A percentile compares a stretch with the other conserved stretches of the same genome.
Evolutionary conservation across 2,113 vertebrate genomes (phyloP).

Genomic region (Neodon shergylaensis): DNA sequence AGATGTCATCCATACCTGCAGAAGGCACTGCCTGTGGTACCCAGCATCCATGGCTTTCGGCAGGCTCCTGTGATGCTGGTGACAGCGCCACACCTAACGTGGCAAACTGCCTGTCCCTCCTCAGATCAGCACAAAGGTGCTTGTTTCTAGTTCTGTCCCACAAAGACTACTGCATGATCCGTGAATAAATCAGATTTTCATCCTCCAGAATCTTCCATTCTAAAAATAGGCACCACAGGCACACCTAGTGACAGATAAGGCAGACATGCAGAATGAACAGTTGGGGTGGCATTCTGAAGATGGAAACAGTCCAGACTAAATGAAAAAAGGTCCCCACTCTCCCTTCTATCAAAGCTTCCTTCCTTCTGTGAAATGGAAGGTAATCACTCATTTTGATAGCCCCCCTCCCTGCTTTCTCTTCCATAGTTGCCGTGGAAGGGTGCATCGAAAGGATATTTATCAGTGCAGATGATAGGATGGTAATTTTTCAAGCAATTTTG

Average conservation of each 20-base stretch:
- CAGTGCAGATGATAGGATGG: not conserved
- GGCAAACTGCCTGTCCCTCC: not conserved
- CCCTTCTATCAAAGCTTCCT: conserved; percentile 4
- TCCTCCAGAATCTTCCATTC: conserved; percentile 34
- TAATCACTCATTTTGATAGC: not conserved
- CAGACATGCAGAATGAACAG: conserved; percentile 30
- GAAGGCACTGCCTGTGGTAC: not conserved
- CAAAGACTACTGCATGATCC: not conserved
- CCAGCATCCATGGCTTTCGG: not conserved
- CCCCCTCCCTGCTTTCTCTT: not conserved
- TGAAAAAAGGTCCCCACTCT: not conserved
- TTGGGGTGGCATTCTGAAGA: conserved; percentile 42
- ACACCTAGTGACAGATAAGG: conserved; percentile 56
- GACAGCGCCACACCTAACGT: not conserved
- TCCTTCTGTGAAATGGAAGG: not conserved
- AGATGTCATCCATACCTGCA: not conserved
- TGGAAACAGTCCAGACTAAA: conserved; percentile 56
- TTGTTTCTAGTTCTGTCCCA: not conserved
- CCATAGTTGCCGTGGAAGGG: not conserved
- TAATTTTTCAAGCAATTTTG: conserved; percentile 53
- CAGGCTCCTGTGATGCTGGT: not conserved
- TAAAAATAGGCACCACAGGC: conserved; percentile 44
- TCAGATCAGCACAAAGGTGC: not conserved
- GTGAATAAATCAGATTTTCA: conserved; percentile 19
- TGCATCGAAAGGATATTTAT: conserved; percentile 10